These are phyloP conservation scores for Eupelmus urozonus DNA, from an alignment of 2,888 invertebrate species.

Conservation along the genomic window DNA sequence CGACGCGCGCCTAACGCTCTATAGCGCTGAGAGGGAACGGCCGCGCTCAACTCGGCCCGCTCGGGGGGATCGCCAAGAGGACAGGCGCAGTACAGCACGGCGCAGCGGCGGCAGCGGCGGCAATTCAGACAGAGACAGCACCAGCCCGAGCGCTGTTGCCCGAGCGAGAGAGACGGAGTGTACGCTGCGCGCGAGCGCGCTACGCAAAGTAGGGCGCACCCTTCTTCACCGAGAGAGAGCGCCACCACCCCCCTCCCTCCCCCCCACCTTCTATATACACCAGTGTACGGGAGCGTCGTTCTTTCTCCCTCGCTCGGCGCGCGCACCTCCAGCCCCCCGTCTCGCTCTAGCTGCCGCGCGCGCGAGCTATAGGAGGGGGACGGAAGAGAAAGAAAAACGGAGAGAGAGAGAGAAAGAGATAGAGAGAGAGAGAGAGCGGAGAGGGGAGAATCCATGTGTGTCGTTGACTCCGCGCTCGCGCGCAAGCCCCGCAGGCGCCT, in stretches of 20 bases:
- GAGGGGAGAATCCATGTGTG: slow-evolving; percentile 38
- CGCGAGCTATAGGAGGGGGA: slow-evolving; percentile 41
- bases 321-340: slow-evolving; percentile 54
- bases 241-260: no score
- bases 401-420: slow-evolving; percentile 5
- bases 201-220: slow-evolving; percentile 73
- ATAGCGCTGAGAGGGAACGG: slow-evolving; percentile 27
- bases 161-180: slow-evolving; percentile 5
- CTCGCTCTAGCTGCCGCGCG: slow-evolving; percentile 60
- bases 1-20: slow-evolving; percentile 26
- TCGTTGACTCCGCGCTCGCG: slow-evolving; percentile 55
- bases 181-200: slow-evolving; percentile 17
- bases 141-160: slow-evolving; percentile 59
- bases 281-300: not conserved
- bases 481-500: no score
- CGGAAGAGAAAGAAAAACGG: not conserved
- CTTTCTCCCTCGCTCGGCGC: slow-evolving; percentile 55
- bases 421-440: slow-evolving; percentile 17
- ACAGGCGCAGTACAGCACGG: not conserved
- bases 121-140: not conserved
- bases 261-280: slow-evolving; percentile 41
- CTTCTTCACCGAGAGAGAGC: slow-evolving; percentile 71
- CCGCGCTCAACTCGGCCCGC: slow-evolving; percentile 11
- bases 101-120: not conserved
- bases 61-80: not conserved